These are phyloP conservation scores for Formica aserva DNA, from an alignment of 2,888 invertebrate species.

Conservation along the genomic window DNA sequence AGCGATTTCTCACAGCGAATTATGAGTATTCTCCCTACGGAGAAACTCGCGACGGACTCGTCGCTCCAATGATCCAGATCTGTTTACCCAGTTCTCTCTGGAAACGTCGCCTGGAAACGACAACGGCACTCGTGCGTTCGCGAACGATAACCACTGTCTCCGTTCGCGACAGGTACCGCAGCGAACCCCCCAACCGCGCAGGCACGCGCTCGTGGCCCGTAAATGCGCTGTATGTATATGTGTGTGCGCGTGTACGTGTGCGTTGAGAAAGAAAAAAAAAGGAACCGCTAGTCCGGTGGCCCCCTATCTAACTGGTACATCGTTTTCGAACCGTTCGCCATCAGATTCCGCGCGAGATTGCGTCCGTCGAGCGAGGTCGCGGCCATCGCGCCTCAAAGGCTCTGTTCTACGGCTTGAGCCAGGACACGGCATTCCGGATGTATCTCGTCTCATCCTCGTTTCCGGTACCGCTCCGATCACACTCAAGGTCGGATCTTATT, in stretches of 20 bases:
- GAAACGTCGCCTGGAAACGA: slow-evolving; percentile 59
- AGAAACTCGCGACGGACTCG: slow-evolving; percentile 4
- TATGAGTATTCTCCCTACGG: not conserved
- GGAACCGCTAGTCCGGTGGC: slow-evolving; percentile 73
- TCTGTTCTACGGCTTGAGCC: not conserved
- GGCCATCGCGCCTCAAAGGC: slow-evolving; percentile 21
- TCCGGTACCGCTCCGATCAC: slow-evolving; percentile 67
- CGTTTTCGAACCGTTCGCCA: slow-evolving; percentile 75
- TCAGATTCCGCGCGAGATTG: slow-evolving; percentile 74
- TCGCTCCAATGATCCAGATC: slow-evolving; percentile 76
- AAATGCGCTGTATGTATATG: slow-evolving; percentile 8
- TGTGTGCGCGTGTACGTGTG: not conserved
- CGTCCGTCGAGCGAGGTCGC: slow-evolving; percentile 50
- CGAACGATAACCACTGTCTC: slow-evolving; percentile 52
- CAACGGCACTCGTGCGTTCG: slow-evolving; percentile 42
- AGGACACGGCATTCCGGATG: slow-evolving; percentile 61
- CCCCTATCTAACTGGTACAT: slow-evolving; percentile 79
- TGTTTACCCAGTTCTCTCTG: slow-evolving; percentile 76
- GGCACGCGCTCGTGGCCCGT: slow-evolving; percentile 63
- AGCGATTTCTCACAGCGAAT: slow-evolving; percentile 35
- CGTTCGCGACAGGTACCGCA: slow-evolving; percentile 34
- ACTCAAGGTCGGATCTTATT: slow-evolving; percentile 65
- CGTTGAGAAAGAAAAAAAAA: slow-evolving; percentile 52
- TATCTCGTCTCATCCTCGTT: slow-evolving; percentile 67
- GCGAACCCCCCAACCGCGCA: slow-evolving; percentile 28